Conservation (phyloP, 2,888 invertebrate species). For the Oxystoma pomonae region DNA sequence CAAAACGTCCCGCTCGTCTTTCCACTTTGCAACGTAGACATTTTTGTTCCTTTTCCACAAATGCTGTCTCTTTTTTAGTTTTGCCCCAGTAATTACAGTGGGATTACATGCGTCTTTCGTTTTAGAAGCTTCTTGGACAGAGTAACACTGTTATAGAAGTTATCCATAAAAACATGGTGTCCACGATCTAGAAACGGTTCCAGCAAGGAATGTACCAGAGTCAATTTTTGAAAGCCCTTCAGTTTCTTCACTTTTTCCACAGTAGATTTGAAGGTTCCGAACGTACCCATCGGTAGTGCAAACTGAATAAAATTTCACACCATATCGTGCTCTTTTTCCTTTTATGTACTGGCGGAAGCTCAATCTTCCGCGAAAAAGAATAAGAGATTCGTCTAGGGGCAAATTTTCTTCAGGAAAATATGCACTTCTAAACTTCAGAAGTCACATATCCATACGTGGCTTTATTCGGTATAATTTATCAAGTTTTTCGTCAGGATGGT, state of each 20-base stretch:
- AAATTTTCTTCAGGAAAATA: neutral
- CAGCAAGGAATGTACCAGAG: neutral
- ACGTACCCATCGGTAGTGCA: neutral
- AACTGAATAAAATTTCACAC: neutral
- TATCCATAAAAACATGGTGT: neutral
- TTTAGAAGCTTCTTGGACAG: neutral
- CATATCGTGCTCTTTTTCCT: neutral
- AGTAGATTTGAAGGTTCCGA: neutral
- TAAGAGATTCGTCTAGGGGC: neutral
- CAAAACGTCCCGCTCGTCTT: constrained; percentile 32
- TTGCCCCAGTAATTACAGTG: neutral
- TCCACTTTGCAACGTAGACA: constrained; percentile 35
- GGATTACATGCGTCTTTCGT: neutral
- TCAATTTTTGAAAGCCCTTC: neutral
- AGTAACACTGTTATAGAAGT: neutral
- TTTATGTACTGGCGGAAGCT: neutral
- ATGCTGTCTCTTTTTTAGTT: constrained; percentile 33
- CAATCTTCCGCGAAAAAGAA: neutral
- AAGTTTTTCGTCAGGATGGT: neutral
- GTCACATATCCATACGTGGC: neutral
- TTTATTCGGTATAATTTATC: neutral
- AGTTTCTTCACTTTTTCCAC: neutral
- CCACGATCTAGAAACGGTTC: neutral
- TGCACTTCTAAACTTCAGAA: no score
- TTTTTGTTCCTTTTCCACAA: constrained; percentile 33